Base-by-base conservation (phyloP, 2,113 vertebrate genomes). In the Clarias gariepinus region DNA sequence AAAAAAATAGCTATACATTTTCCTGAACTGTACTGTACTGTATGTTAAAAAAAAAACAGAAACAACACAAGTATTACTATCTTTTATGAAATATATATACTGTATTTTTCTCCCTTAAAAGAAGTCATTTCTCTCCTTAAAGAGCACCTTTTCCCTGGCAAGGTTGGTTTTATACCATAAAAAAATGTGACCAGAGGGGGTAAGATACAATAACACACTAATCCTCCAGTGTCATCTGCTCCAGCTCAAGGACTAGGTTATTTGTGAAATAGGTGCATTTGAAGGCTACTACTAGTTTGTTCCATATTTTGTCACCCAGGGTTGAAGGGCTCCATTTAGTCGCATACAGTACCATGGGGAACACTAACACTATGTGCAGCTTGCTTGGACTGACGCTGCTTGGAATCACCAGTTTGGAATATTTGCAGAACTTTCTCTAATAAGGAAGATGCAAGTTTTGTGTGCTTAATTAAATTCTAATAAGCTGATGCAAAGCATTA, bases 191-290 rank as follows among this genome's bases (percentile, higher is more conserved):
- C 81, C 85, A 84, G 85, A 81, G 85, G n/a, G 82, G 84, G 58
- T 52, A 84, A 76, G 82, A 87, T 84, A 87, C 88, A 89, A 77
- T 84, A 60, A 73, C 66, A 80, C 78, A 83, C 88, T 81, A 87
- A 89, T 87, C 77, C 82, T 25, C 36, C 52, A 81, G 66, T 79
- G 57, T 76, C 52, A 68, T 52, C 82, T 76, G 85, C 82, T 87
- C 81, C 58, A 87, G 88, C 82, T 89, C 82, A 87, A 89, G 77
- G 88, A 85, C 85, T 89, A 69, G 25, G 64, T 30, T 53, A 82
- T 89, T 82, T 87, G 85, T 85, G 68, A 87, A 84, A 86, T n/a
- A 81, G 76, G 66, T 61, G 21, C 66, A 84, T 68, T 52, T 87
- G 55, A 86, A 86, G 86, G 85, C 63, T 89, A 85, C 88, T 80